These are phyloP conservation scores for Beris chalybata DNA, from an alignment of 2,888 invertebrate species.

Conservation along the genomic window DNA sequence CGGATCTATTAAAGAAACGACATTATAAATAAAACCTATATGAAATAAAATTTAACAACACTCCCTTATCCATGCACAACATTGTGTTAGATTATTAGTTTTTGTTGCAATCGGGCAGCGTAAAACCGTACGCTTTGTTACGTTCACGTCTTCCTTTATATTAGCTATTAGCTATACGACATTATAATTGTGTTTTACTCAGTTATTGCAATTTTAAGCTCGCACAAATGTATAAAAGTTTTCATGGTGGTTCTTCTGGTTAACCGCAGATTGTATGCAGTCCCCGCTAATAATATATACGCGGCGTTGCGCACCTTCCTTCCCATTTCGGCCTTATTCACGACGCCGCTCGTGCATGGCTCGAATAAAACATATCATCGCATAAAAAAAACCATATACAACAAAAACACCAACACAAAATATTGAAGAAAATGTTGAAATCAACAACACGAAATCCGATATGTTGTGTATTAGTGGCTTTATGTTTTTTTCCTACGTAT, in stretches of 20 bases:
- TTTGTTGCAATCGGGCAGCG: slow-evolving; percentile 7
- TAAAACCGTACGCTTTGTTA: slow-evolving; percentile 18
- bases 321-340: slow-evolving; percentile 5
- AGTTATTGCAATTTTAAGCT: slow-evolving; percentile 17
- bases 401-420: too few species aligned
- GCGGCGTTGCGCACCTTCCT: not conserved
- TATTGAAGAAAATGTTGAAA: slow-evolving; percentile 6
- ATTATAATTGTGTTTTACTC: slow-evolving; percentile 26
- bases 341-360: not conserved
- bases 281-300: not conserved
- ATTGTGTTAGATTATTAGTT: slow-evolving; percentile 27
- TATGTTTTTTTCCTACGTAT: too few species aligned
- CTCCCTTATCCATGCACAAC: slow-evolving; percentile 15
- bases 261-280: slow-evolving; percentile 19
- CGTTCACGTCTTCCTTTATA: slow-evolving; percentile 22
- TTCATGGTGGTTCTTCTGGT: slow-evolving; percentile 23
- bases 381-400: too few species aligned
- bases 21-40: too few species aligned
- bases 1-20: too few species aligned
- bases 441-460: slow-evolving; percentile 28
- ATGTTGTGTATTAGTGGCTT: not conserved
- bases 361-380: too few species aligned
- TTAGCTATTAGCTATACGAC: not conserved
- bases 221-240: slow-evolving; percentile 18
- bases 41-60: too few species aligned